Conservation (phyloP, 2,888 invertebrate genomes). For the Onchidella celtica region DNA sequence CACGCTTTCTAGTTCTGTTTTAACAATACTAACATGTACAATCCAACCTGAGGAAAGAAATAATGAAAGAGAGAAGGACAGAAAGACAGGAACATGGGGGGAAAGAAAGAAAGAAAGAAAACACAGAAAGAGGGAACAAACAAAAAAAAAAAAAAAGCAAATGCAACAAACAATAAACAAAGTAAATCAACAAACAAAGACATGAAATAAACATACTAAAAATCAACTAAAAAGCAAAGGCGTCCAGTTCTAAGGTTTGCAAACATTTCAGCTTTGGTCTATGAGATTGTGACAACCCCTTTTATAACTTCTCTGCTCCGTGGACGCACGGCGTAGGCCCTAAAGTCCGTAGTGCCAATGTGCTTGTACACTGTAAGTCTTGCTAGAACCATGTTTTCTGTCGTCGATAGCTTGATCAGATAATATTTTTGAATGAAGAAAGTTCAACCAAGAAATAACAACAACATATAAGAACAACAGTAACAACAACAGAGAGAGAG, state of each 20-base stretch:
- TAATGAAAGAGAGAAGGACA: not conserved
- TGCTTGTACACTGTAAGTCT: no score
- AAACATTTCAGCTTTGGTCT: no score
- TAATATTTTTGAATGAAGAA: no score
- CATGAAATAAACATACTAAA: not conserved
- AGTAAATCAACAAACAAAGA: not conserved
- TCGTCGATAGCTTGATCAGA: no score
- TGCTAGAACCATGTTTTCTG: no score
- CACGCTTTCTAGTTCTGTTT: not conserved
- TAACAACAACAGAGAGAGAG: not conserved
- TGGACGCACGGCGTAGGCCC: no score
- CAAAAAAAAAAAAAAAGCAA: not conserved
- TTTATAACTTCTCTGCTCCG: no score
- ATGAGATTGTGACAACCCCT: no score
- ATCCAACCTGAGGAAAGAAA: not conserved
- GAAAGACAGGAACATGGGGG: constrained; percentile 1
- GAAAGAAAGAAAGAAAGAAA: not conserved
- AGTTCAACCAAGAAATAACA: no score
- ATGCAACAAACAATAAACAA: not conserved
- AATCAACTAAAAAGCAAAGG: not conserved
- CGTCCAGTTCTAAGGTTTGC: no score
- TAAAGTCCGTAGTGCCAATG: no score
- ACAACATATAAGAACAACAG: no score
- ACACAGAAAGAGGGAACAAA: constrained; percentile 3
- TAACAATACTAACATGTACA: not conserved